A percentile compares a stretch with the other conserved stretches of the same genome.
Conservation (phyloP, 2,888 invertebrate species). For the Gymnocheta viridis region DNA sequence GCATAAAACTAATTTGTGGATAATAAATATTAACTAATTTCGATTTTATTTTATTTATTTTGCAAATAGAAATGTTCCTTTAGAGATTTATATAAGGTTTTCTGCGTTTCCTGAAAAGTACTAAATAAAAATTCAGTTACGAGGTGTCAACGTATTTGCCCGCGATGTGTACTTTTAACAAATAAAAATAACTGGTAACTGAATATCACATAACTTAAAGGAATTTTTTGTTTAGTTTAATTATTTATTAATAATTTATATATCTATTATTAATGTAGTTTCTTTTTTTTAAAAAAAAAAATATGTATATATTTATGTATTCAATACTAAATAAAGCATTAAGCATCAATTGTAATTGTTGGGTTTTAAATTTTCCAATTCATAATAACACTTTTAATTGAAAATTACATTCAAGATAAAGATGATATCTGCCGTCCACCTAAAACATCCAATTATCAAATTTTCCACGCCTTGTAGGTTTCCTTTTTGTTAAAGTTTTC, state of each 20-base stretch:
- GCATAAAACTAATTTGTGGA: too few species aligned
- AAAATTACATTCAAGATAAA: constrained; percentile 7
- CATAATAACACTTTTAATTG: not conserved
- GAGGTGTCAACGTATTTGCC: too few species aligned
- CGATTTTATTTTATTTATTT: too few species aligned
- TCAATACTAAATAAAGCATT: constrained; percentile 62
- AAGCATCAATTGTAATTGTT: constrained; percentile 49
- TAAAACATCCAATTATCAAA: constrained; percentile 81
- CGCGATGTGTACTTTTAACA: not conserved
- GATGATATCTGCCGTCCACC: constrained; percentile 44
- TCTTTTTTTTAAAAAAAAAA: constrained; percentile 43
- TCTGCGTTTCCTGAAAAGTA: too few species aligned
- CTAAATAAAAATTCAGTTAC: too few species aligned
- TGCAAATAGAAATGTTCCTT: too few species aligned
- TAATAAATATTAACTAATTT: too few species aligned
- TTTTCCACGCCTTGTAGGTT: constrained; percentile 78
- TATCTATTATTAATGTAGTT: constrained; percentile 52
- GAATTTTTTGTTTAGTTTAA: constrained; percentile 46
- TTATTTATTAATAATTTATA: constrained; percentile 33
- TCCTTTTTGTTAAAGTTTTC: constrained; percentile 68
- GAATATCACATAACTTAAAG: constrained; percentile 67
- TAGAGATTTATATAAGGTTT: too few species aligned
- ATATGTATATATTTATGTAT: constrained; percentile 48
- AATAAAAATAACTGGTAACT: constrained; percentile 55
- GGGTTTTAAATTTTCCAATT: constrained; percentile 20